phyloP scores from a whole-genome alignment of 1,140 invertebrate species.

The Delia radicum region DNA sequence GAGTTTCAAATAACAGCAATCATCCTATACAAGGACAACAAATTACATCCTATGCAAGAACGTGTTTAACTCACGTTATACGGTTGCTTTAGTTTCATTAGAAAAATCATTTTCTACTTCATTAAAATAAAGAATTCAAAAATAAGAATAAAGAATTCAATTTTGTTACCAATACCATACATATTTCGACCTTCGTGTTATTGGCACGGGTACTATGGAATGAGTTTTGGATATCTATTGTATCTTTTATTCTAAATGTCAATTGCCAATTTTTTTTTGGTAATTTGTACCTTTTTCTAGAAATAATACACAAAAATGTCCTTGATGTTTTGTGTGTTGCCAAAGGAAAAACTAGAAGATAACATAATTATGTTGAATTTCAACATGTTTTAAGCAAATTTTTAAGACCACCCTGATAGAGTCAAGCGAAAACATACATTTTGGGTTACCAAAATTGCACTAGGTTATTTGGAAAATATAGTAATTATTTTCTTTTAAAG shows the following conservation, averaged over 20 bases:
- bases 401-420: not conserved
- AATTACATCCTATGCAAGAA: not conserved
- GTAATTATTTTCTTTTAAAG: not conserved
- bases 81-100: not conserved
- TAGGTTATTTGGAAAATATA: not conserved
- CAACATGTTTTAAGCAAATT: not conserved
- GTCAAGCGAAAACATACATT: not conserved
- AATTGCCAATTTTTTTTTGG: not conserved
- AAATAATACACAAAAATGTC: not conserved
- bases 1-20: constrained; percentile 7
- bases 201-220: constrained; percentile 12
- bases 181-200: not conserved
- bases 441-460: not conserved
- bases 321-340: not conserved
- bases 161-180: not conserved
- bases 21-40: constrained; percentile 2
- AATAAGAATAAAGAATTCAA: no score
- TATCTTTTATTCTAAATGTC: not conserved
- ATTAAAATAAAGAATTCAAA: not conserved
- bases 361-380: constrained; percentile 8
- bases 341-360: not conserved
- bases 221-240: constrained; percentile 17
- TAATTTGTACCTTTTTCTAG: constrained; percentile 2
- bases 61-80: constrained; percentile 10
- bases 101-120: not conserved